Base-by-base conservation (phyloP, 2,113 vertebrate genomes). In the Cebidichthys violaceus region DNA sequence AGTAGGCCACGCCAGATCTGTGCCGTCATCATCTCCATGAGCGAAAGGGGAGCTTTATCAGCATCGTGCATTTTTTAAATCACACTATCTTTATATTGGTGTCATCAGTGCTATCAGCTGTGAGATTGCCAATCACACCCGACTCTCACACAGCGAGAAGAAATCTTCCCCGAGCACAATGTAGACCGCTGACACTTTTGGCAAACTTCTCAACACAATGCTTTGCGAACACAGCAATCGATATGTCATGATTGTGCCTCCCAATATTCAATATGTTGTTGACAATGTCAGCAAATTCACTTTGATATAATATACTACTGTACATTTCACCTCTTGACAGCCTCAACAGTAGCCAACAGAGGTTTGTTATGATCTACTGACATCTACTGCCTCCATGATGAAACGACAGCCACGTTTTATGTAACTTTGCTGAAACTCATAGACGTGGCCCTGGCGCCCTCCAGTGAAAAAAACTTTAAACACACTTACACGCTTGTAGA, bases 381-480 rank as follows among this genome's bases (percentile, higher is more conserved):
- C 91, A 89, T 79, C 86, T 90, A 70, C 18, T 77, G 89, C 81
- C 57, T 71, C 15, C 20, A 72, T 75, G 2, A 57, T 50, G 4
- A 72, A 81, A 81, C 2, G 6, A 35, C 45, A 24, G 10, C 24
- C 41, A 24, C 22, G 4, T 67, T 81, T 90, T 92, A 86, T n/a
- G 4, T 85, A 90, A 90, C 83, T 0, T 55, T 8, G 31, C 9
- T 52, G 9, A 29, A 83, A 60, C 4, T 33, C 11, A 75, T 45
- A 57, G 0, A 76, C 64, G 27, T 3, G 33, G 22, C 70, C 79
- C 13, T 84, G 33, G 22, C 37, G 54, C 76, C 87, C 70, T 77
- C 92, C 59, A 59, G 83, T 91, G 93, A 81, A 37, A 27, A 3
- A 5, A 29, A 10, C 13, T 22, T 29, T n/a, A 55, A 45, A 37